Conservation (phyloP, 1,140 invertebrate genomes). For the Ectropis grisescens region DNA sequence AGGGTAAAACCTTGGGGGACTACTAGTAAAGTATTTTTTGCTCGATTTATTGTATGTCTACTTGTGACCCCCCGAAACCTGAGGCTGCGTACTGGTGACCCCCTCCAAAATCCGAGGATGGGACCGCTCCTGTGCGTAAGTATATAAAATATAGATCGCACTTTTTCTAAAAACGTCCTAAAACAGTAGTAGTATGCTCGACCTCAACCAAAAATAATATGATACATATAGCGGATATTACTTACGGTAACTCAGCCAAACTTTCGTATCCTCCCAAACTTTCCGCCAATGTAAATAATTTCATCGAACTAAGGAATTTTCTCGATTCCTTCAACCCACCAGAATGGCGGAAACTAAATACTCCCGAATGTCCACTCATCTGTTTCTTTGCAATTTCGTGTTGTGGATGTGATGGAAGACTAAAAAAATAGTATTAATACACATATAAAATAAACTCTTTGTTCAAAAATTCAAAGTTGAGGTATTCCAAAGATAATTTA, state of each 20-base stretch:
- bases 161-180: too few relatives aligned
- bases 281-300: conserved; percentile 92
- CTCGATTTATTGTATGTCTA: too few relatives aligned
- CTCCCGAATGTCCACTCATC: conserved; percentile 92
- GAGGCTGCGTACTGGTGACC: too few relatives aligned
- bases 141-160: too few relatives aligned
- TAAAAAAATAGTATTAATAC: conserved; percentile 71
- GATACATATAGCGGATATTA: too few relatives aligned
- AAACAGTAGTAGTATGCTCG: too few relatives aligned
- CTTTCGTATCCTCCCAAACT: conserved; percentile 97
- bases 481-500: conserved; percentile 9
- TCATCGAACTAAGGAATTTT: conserved; percentile 83
- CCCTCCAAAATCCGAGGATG: too few relatives aligned
- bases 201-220: too few relatives aligned
- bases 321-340: conserved; percentile 83
- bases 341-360: conserved; percentile 91
- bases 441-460: conserved; percentile 2
- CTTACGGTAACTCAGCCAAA: conserved; percentile 88
- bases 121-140: too few relatives aligned
- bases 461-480: neutral
- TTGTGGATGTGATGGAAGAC: conserved; percentile 92
- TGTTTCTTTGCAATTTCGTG: conserved; percentile 87
- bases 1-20: too few relatives aligned
- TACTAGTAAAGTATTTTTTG: too few relatives aligned
- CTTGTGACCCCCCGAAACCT: too few relatives aligned